These are phyloP conservation scores for Hydriomena furcata DNA, from an alignment of 2,888 invertebrate species.

Conservation along the genomic window DNA sequence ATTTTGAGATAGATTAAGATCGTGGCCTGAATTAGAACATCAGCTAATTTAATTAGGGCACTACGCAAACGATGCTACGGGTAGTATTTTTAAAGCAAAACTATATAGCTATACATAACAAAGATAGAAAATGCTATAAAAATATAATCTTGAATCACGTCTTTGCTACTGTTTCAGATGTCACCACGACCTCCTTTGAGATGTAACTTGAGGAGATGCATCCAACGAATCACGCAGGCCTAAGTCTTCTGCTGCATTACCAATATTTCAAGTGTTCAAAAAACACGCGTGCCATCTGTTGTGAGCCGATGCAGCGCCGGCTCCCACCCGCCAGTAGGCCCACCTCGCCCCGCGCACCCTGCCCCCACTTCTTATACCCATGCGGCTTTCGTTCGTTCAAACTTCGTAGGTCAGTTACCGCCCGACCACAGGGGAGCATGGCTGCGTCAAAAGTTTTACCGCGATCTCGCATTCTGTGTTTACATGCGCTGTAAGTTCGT, in stretches of 20 bases:
- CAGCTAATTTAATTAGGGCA: no score
- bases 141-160: slow-evolving; percentile 17
- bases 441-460: slow-evolving; percentile 81
- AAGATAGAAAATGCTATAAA: no score
- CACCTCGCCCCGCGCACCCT: slow-evolving; percentile 55
- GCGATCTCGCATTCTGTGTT: slow-evolving; percentile 77
- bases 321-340: slow-evolving; percentile 70
- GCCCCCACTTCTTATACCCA: slow-evolving; percentile 66
- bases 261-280: slow-evolving; percentile 78
- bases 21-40: no score
- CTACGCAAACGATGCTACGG: no score
- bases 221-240: slow-evolving; percentile 73
- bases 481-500: slow-evolving; percentile 75
- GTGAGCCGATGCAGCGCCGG: slow-evolving; percentile 76
- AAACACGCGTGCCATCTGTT: slow-evolving; percentile 83
- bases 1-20: no score
- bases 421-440: slow-evolving; percentile 83
- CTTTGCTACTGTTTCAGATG: slow-evolving; percentile 55
- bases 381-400: slow-evolving; percentile 83
- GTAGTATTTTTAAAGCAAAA: no score
- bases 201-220: slow-evolving; percentile 72
- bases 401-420: slow-evolving; percentile 85
- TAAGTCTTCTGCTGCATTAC: slow-evolving; percentile 75
- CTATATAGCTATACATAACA: no score
- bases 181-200: slow-evolving; percentile 75